These are phyloP conservation scores for Tauraco hartlaubi DNA, from an alignment of 2,797 vertebrate genomes.

Conservation along the genomic window DNA sequence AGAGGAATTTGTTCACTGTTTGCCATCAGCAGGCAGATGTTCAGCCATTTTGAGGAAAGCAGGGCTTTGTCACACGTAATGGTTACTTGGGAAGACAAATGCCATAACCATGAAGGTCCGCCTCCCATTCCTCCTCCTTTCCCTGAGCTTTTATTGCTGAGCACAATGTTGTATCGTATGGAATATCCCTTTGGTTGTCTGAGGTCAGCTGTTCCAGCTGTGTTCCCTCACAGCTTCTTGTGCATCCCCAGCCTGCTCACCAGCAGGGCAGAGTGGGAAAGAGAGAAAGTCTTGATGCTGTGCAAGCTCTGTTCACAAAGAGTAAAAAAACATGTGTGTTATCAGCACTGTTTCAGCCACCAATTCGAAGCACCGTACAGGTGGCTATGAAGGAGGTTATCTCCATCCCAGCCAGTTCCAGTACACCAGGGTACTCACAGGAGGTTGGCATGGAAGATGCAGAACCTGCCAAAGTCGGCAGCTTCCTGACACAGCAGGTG, in stretches of 20 bases:
- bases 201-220: neutral
- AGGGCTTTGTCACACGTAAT: neutral
- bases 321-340: accelerated
- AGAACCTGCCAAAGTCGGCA: neutral
- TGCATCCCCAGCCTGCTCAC: neutral
- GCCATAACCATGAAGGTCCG: accelerated
- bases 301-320: accelerated
- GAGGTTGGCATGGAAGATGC: accelerated
- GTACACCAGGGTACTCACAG: no score
- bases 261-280: neutral
- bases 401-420: neutral
- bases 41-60: neutral
- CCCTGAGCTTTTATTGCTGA: neutral
- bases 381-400: neutral
- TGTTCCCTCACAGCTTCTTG: neutral
- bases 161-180: no score
- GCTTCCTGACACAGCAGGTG: neutral
- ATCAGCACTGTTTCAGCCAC: neutral
- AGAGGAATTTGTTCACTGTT: neutral
- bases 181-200: neutral
- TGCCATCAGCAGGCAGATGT: neutral
- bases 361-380: neutral
- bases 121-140: neutral
- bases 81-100: neutral
- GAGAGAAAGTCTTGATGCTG: neutral